Evolutionary conservation across 2,113 vertebrate genomes (phyloP).

Genomic region (Circaetus cinerascens): DNA sequence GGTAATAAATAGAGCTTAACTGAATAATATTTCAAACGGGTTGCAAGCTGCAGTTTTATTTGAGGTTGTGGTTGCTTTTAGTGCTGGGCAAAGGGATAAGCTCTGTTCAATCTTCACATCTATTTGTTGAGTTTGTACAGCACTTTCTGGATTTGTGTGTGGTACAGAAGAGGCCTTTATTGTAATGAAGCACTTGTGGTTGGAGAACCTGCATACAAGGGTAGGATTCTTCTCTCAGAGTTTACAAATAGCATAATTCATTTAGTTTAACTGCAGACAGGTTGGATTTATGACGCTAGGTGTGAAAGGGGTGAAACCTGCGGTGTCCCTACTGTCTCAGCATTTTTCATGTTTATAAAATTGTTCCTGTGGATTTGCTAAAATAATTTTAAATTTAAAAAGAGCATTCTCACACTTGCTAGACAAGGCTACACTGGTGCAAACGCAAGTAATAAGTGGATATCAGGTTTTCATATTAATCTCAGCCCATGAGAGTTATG

Average conservation of each 20-base stretch:
- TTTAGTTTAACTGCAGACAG: neutral
- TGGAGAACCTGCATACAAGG: neutral
- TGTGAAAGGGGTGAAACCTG: neutral
- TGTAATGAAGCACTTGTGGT: neutral
- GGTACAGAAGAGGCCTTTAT: neutral
- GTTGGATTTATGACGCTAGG: neutral
- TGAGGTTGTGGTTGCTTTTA: neutral
- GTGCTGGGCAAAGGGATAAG: neutral
- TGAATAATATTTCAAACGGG: conserved; percentile 50
- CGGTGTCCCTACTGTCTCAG: neutral
- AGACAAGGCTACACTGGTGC: neutral
- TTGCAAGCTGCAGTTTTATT: neutral
- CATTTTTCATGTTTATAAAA: neutral
- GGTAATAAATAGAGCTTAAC: conserved; percentile 55
- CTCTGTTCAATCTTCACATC: neutral
- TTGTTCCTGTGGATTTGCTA: neutral
- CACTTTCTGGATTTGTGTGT: neutral
- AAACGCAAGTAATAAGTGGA: neutral
- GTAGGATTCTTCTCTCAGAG: neutral
- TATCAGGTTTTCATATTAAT: neutral
- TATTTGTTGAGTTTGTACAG: neutral
- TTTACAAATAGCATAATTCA: neutral
- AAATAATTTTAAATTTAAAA: neutral
- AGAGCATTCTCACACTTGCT: neutral
- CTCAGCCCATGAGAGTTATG: neutral